phyloP scores from a whole-genome alignment of 2,888 invertebrate genomes.

The Hydrotaea cyrtoneurina region DNA sequence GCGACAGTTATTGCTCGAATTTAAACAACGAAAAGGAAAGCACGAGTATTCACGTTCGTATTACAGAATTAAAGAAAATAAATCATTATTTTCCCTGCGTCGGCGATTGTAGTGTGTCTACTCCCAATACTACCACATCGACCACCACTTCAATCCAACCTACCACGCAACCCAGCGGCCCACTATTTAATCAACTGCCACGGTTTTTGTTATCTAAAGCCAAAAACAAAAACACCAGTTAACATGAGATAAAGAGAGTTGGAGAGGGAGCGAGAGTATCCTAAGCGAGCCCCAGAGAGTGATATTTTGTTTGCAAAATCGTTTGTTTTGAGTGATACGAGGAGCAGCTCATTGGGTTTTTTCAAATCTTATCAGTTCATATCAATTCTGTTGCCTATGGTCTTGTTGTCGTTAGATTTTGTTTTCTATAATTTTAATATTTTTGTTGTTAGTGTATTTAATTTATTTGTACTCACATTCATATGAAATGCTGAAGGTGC shows the following conservation, averaged over 20 bases:
- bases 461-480: not conserved
- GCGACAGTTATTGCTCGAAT: not conserved
- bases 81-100: not conserved
- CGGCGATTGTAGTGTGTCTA: not conserved
- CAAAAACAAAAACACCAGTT: not conserved
- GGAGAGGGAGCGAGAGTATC: constrained; percentile 2
- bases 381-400: constrained; percentile 4
- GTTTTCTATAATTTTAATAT: not conserved
- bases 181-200: constrained; percentile 1
- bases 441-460: constrained; percentile 8
- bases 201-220: constrained; percentile 31
- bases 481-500: not conserved
- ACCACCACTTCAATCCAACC: not conserved
- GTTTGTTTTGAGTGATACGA: constrained; percentile 38
- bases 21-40: not conserved
- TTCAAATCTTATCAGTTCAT: constrained; percentile 46
- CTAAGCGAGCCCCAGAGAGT: not conserved
- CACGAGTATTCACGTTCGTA: not conserved
- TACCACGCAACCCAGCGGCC: not conserved
- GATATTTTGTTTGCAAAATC: constrained; percentile 34
- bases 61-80: not conserved
- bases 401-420: not conserved
- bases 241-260: not conserved
- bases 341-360: not conserved
- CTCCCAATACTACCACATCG: not conserved